phyloP scores from a whole-genome alignment of 2,888 invertebrate genomes.

The Agonopterix heracliana region DNA sequence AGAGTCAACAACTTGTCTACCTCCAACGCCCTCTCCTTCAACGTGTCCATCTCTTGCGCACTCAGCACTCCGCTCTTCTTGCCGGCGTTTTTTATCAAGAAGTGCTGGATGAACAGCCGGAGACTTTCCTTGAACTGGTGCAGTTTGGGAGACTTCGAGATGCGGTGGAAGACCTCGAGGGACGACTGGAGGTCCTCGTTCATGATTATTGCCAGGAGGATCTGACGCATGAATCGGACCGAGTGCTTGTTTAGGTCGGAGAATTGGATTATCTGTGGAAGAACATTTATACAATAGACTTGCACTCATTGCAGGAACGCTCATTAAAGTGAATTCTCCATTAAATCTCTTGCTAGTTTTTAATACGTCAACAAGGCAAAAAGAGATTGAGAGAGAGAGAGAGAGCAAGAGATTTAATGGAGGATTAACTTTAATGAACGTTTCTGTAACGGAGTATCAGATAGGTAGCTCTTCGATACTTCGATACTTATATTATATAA shows the following conservation, averaged over 20 bases:
- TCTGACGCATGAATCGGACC: constrained; percentile 86
- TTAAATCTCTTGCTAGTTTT: too few relatives aligned
- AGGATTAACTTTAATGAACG: too few relatives aligned
- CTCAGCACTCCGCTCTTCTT: constrained; percentile 46
- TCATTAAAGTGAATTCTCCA: too few relatives aligned
- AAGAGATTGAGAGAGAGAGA: too few relatives aligned
- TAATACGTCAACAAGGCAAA: too few relatives aligned
- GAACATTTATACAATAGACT: too few relatives aligned
- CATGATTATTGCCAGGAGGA: constrained; percentile 84
- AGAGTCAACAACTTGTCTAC: constrained; percentile 80
- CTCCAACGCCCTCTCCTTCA: constrained; percentile 75
- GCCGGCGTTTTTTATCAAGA: constrained; percentile 81
- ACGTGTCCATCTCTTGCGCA: constrained; percentile 44
- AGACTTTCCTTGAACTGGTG: constrained; percentile 89
- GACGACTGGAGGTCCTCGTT: constrained; percentile 77
- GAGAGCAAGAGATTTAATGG: too few relatives aligned
- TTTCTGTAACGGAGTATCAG: too few relatives aligned
- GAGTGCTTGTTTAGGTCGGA: constrained; percentile 87
- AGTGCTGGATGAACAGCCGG: constrained; percentile 90
- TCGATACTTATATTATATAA: too few relatives aligned
- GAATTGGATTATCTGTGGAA: constrained; percentile 85
- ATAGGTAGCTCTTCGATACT: too few relatives aligned
- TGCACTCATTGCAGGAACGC: too few relatives aligned
- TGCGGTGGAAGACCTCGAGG: constrained; percentile 81
- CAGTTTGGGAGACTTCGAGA: constrained; percentile 83